Percentiles rank a stretch among this genome's conserved stretches.
These are phyloP conservation scores for Polyodon spathula DNA, from an alignment of 2,113 vertebrate genomes.

Conservation along the genomic window DNA sequence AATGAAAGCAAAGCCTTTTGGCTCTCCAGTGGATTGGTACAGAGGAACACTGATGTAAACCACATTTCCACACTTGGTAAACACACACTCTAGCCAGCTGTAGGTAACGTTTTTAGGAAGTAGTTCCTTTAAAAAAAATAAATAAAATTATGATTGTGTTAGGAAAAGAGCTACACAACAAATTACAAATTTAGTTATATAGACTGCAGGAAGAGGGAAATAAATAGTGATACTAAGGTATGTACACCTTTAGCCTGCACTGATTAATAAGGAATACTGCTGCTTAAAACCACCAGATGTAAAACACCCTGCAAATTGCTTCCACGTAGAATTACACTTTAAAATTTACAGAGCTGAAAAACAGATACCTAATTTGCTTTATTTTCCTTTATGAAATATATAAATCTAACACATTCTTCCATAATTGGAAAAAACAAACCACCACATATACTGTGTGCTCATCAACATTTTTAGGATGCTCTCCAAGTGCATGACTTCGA, in stretches of 20 bases:
- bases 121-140: conserved; percentile 59
- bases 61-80: conserved; percentile 85
- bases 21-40: conserved; percentile 66
- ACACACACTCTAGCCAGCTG: conserved; percentile 85
- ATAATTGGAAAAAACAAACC: conserved; percentile 18
- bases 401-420: too few species aligned
- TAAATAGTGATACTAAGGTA: too few species aligned
- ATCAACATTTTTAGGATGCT: conserved; percentile 72
- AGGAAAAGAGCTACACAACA: not conserved
- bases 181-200: not conserved
- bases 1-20: conserved; percentile 92
- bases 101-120: conserved; percentile 87
- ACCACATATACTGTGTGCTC: conserved; percentile 91
- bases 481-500: conserved; percentile 68
- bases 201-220: not conserved
- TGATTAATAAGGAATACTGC: too few species aligned
- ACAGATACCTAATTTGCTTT: too few species aligned
- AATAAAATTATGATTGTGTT: conserved; percentile 3
- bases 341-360: not conserved
- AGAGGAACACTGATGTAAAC: conserved; percentile 87
- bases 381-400: too few species aligned
- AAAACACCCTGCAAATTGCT: too few species aligned
- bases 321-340: too few species aligned
- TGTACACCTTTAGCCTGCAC: too few species aligned
- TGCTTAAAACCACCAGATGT: too few species aligned